Evolutionary conservation across 2,113 vertebrate species (phyloP).

Genomic region (Cathartes aura): DNA sequence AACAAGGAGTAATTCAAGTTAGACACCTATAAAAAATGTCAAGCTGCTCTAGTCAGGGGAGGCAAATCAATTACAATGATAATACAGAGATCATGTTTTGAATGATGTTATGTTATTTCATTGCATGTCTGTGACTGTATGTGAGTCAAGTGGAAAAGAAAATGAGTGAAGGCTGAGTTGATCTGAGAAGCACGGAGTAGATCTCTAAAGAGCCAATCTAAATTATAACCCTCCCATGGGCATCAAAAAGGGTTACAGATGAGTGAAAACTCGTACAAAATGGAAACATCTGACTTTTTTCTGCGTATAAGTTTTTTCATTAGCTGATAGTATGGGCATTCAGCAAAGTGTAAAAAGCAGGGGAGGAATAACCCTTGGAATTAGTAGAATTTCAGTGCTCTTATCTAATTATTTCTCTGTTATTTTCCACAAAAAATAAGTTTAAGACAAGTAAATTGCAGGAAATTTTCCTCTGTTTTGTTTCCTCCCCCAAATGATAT

Average conservation of each 20-base stretch:
- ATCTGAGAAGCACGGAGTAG: background rate
- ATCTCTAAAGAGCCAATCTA: background rate
- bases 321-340: background rate
- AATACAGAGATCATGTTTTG: background rate
- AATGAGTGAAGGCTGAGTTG: background rate
- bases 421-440: background rate
- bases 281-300: background rate
- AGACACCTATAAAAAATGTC: background rate
- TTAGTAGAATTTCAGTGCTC: background rate
- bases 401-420: background rate
- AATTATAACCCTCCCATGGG: background rate
- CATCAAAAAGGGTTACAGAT: background rate
- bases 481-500: rapidly evolving
- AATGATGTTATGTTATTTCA: background rate
- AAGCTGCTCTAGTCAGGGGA: background rate
- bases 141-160: background rate
- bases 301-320: background rate
- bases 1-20: background rate
- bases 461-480: background rate
- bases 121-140: background rate
- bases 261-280: background rate
- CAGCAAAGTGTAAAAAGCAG: background rate
- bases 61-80: background rate
- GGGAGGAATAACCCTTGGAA: background rate
- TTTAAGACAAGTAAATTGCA: background rate